These are phyloP conservation scores for Plestiodon gilberti DNA, from an alignment of 2,113 vertebrate species.

Conservation along the genomic window DNA sequence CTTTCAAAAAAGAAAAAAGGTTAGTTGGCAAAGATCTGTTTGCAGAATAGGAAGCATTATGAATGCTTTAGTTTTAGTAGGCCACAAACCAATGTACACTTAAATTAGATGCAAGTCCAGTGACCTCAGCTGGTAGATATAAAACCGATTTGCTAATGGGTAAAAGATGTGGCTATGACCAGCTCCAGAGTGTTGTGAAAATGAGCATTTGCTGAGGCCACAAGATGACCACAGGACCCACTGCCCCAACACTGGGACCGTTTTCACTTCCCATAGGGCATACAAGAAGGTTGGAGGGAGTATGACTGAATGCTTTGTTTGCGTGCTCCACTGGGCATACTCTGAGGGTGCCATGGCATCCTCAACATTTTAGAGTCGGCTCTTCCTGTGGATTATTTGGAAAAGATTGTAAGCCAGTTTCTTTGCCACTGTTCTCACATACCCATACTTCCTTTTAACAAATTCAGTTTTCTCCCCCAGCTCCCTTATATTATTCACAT, in stretches of 20 bases:
- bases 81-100: not conserved
- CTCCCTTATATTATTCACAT: not conserved
- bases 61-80: not conserved
- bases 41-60: not conserved
- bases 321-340: not conserved
- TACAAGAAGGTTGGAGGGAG: not conserved
- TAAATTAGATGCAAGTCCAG: too few relatives aligned
- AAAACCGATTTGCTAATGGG: not conserved
- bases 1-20: not conserved
- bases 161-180: not conserved
- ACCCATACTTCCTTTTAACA: not conserved
- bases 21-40: not conserved
- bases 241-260: not conserved
- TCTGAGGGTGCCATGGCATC: not conserved
- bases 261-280: not conserved
- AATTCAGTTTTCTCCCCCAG: too few relatives aligned
- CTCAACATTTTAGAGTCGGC: too few relatives aligned
- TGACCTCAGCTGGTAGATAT: not conserved
- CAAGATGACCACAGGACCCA: not conserved
- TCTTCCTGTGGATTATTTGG: not conserved
- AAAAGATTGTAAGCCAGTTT: accelerated
- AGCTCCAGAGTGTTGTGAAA: not conserved
- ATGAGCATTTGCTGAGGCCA: not conserved
- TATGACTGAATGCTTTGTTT: not conserved
- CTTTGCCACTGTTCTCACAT: not conserved